phyloP scores from a whole-genome alignment of 2,113 vertebrate species.

The Saguinus imperator region DNA sequence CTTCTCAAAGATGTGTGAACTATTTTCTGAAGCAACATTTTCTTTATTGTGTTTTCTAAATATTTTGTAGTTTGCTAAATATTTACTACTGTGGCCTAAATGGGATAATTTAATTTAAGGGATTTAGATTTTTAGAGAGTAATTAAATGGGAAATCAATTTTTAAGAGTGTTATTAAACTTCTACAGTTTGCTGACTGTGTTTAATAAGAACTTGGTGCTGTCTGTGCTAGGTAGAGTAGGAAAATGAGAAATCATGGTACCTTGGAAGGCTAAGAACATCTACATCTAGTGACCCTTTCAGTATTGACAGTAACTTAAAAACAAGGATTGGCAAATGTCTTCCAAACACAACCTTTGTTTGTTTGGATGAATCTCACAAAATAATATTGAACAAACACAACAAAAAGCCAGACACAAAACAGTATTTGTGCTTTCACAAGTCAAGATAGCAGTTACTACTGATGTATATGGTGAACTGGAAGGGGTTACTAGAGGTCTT shows the following conservation, averaged over 20 bases:
- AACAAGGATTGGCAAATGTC: background rate
- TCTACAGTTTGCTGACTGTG: background rate
- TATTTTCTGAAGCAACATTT: background rate
- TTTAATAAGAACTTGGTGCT: background rate
- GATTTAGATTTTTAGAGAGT: background rate
- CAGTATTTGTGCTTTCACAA: background rate
- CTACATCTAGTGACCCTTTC: background rate
- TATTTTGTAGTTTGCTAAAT: background rate
- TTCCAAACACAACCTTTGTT: background rate
- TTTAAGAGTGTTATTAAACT: background rate
- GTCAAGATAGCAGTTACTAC: accelerated
- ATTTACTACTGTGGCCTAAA: background rate
- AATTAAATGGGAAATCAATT: background rate
- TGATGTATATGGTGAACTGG: background rate
- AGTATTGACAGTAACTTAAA: background rate
- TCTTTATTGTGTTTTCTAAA: background rate
- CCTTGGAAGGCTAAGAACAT: background rate
- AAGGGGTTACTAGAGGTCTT: background rate
- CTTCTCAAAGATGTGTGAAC: background rate
- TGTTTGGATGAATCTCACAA: background rate
- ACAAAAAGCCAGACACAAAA: background rate
- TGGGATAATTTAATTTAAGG: background rate
- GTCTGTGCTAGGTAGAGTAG: background rate
- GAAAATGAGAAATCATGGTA: background rate
- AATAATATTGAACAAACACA: background rate